Evolutionary conservation across 1,140 invertebrate species (phyloP).

Genomic region (Teleopsis dalmanni): DNA sequence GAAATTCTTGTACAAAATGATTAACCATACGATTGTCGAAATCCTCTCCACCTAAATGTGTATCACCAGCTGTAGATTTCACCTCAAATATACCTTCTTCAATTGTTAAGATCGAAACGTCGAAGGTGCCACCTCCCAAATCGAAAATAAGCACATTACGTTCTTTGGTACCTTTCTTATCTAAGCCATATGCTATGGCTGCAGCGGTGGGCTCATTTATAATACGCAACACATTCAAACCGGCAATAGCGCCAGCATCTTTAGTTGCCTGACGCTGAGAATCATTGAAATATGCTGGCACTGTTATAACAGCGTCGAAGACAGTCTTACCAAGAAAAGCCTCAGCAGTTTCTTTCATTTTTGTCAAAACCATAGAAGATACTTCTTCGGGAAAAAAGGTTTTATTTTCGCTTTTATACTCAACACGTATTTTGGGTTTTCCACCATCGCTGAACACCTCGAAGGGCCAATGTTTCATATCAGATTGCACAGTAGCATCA

Average conservation of each 20-base stretch:
- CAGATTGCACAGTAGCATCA: conserved; percentile 78
- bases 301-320: conserved; percentile 82
- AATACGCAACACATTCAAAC: conserved; percentile 78
- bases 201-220: conserved; percentile 97
- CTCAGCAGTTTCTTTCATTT: conserved; percentile 93
- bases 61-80: conserved; percentile 93
- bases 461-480: conserved; percentile 97
- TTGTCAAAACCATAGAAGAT: conserved; percentile 81
- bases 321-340: conserved; percentile 85
- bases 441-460: conserved; percentile 71
- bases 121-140: conserved; percentile 94
- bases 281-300: conserved; percentile 88
- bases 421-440: conserved; percentile 79
- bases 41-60: conserved; percentile 95
- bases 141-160: conserved; percentile 87
- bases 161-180: conserved; percentile 87
- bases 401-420: conserved; percentile 85
- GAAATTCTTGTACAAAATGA: conserved; percentile 94
- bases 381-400: conserved; percentile 88
- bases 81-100: conserved; percentile 95
- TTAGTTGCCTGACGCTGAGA: conserved; percentile 87
- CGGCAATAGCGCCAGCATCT: conserved; percentile 80
- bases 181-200: conserved; percentile 97
- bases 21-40: conserved; percentile 90
- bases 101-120: conserved; percentile 93